Conservation (phyloP, 2,113 vertebrate genomes). For the Myrmecophaga tridactyla region DNA sequence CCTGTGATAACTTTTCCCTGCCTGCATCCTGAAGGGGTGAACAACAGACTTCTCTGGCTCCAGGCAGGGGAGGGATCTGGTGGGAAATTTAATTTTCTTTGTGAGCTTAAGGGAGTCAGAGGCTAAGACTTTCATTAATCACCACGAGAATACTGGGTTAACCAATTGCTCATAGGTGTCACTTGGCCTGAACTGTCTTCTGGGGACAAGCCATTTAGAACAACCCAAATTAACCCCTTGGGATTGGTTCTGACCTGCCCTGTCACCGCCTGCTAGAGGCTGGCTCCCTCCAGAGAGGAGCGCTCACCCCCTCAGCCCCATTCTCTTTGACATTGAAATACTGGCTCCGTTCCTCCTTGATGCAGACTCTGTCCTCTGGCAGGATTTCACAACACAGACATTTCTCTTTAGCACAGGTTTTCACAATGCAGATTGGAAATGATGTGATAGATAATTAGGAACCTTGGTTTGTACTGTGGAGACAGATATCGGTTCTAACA, state of each 20-base stretch:
- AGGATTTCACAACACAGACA: neutral
- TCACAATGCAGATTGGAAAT: neutral
- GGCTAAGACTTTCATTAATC: conserved; percentile 19
- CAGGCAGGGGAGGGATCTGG: neutral
- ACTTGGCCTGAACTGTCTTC: neutral
- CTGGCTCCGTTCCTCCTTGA: neutral
- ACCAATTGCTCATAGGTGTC: neutral
- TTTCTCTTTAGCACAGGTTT: neutral
- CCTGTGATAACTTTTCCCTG: neutral
- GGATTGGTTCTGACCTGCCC: neutral
- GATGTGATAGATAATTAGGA: neutral
- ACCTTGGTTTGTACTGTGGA: neutral
- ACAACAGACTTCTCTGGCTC: neutral
- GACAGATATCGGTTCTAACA: neutral
- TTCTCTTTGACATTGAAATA: neutral
- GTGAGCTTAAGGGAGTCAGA: conserved; percentile 30
- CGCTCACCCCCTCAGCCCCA: rapidly evolving
- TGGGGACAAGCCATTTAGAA: neutral
- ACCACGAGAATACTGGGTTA: neutral
- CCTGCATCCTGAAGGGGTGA: neutral
- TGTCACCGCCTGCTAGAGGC: neutral
- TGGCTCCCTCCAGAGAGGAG: neutral
- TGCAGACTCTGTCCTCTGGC: neutral
- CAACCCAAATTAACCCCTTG: neutral
- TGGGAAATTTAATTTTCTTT: conserved; percentile 60